These are phyloP conservation scores for Danionella cerebrum DNA, from an alignment of 2,113 vertebrate species.

Conservation along the genomic window DNA sequence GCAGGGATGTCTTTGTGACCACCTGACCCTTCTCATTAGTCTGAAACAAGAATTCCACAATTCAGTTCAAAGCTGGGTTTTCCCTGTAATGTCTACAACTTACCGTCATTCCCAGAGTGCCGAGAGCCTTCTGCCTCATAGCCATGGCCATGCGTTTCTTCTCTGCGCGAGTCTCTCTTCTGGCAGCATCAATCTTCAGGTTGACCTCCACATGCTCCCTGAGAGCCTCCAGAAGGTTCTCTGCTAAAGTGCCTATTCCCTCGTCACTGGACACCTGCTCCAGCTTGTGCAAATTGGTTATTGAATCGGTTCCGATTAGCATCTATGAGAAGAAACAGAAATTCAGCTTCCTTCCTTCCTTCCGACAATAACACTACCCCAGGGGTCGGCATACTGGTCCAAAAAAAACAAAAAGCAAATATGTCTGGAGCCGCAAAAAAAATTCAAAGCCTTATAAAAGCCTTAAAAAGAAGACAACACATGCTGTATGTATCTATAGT, in stretches of 20 bases:
- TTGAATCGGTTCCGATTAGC: constrained; percentile 92
- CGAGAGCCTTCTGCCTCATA: constrained; percentile 96
- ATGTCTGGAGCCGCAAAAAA: no score
- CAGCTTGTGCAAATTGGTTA: constrained; percentile 93
- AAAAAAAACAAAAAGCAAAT: no score
- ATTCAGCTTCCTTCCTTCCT: no score
- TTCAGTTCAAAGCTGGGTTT: neutral
- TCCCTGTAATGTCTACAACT: constrained; percentile 4
- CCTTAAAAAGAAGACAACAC: no score
- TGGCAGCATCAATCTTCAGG: constrained; percentile 91
- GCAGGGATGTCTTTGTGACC: constrained; percentile 89
- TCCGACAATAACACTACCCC: no score
- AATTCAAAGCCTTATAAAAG: no score
- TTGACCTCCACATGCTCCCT: constrained; percentile 90
- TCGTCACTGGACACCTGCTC: constrained; percentile 98
- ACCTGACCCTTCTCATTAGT: constrained; percentile 98
- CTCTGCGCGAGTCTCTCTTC: constrained; percentile 89
- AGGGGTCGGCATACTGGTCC: no score
- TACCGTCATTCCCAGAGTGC: constrained; percentile 97
- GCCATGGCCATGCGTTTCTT: constrained; percentile 99
- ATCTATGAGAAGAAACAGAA: constrained; percentile 57
- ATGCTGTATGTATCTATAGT: no score
- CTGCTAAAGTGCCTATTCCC: constrained; percentile 91
- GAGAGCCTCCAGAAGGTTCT: constrained; percentile 92
- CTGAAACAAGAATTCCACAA: constrained; percentile 56